Evolutionary conservation across 2,888 invertebrate genomes (phyloP).

Genomic region (Philereme transversata): DNA sequence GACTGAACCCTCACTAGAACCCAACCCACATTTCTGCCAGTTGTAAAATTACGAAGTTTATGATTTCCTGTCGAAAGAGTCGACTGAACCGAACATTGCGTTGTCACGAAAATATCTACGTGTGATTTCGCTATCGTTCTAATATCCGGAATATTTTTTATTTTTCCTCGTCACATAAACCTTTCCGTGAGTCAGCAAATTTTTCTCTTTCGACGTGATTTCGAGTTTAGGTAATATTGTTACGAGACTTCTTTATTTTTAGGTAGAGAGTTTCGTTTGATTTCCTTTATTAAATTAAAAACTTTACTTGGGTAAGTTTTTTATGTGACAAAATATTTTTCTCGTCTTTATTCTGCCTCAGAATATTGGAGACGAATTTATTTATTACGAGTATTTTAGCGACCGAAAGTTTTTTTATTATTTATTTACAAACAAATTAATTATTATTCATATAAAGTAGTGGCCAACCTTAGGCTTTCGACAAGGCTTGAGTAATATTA

Average conservation of each 20-base stretch:
- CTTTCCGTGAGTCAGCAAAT: conserved; percentile 28
- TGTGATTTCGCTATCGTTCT: conserved; percentile 40
- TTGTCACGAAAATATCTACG: conserved; percentile 51
- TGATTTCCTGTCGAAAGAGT: background rate
- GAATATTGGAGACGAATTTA: too few species aligned
- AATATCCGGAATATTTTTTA: conserved; percentile 37
- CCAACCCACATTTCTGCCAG: background rate
- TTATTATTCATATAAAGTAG: too few species aligned
- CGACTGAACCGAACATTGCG: conserved; percentile 6
- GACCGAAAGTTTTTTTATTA: too few species aligned
- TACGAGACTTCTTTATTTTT: conserved; percentile 16
- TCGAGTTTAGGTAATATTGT: conserved; percentile 16
- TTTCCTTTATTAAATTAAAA: background rate
- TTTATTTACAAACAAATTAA: too few species aligned
- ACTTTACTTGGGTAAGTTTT: background rate
- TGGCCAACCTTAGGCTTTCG: too few species aligned
- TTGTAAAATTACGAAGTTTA: background rate
- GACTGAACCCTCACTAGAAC: background rate
- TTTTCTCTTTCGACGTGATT: conserved; percentile 26
- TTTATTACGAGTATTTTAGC: too few species aligned
- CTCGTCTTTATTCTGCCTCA: too few species aligned
- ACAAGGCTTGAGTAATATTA: too few species aligned
- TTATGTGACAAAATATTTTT: too few species aligned
- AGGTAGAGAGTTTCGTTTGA: conserved; percentile 1
- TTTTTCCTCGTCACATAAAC: conserved; percentile 43